A percentile compares a stretch with the other conserved stretches of the same genome.
Evolutionary conservation across 1,140 invertebrate genomes (phyloP).

Genomic region (Coenobita brevimanus): DNA sequence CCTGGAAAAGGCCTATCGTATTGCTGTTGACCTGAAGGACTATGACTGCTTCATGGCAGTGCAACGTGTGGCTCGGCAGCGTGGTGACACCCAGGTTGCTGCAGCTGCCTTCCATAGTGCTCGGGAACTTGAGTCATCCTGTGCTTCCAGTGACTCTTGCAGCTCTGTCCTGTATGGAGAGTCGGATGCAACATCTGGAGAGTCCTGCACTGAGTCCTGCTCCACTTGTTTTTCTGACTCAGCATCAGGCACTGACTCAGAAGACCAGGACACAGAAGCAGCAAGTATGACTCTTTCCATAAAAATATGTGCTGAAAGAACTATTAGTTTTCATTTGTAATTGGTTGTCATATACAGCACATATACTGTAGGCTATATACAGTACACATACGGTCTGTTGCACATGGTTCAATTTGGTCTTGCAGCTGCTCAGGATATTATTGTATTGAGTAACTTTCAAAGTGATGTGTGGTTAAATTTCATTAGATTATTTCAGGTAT

Average conservation of each 20-base stretch:
- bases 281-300: too few species aligned
- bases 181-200: constrained; percentile 33
- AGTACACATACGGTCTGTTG: too few species aligned
- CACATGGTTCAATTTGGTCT: too few species aligned
- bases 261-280: too few species aligned
- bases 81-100: constrained; percentile 82
- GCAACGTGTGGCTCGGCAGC: constrained; percentile 83
- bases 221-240: constrained; percentile 42
- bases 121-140: constrained; percentile 78
- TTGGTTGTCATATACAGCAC: too few species aligned
- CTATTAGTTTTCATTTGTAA: too few species aligned
- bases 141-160: constrained; percentile 76
- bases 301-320: too few species aligned
- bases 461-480: too few species aligned
- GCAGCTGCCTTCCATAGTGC: constrained; percentile 84
- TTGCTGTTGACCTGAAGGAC: constrained; percentile 88
- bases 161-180: constrained; percentile 71
- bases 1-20: constrained; percentile 88
- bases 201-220: constrained; percentile 68
- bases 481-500: too few species aligned
- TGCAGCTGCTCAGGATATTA: too few species aligned
- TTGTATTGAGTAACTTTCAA: too few species aligned
- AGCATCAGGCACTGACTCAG: background rate
- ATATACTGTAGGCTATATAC: too few species aligned
- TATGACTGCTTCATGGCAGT: constrained; percentile 90